Base-by-base conservation (phyloP, 1,140 invertebrate species). In the Odontomachus brunneus region DNA sequence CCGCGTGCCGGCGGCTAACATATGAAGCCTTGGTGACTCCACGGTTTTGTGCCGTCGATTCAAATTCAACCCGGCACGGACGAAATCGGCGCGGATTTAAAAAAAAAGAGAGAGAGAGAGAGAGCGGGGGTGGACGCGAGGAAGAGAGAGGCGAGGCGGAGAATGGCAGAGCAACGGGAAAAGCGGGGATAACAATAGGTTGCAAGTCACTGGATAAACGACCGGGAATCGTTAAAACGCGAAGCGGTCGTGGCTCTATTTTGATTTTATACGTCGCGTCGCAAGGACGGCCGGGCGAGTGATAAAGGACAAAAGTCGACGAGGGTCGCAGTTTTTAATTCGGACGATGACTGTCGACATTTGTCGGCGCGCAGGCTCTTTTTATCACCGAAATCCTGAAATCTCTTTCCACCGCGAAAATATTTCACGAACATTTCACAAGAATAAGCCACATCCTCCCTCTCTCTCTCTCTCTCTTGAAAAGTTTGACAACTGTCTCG, bases 151-250 rank as follows among this genome's bases (percentile, higher is more conserved):
- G 49, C 26, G 76, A 48, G 81, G 53, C 29, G 69, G 51, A 81
- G 86, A 75, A 85, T 53, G 87, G 82, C 81, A 86, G 69, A 83
- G 78, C 60, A 75, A 55, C 49, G 63, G 84, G 76, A 84, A 66
- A 82, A 86, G 38, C 55, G 66, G 76, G 73, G 62, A 90, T 89
- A 91, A 94, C 92, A 92, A 93, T 93, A 91, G 93, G 92, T 82
- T 93, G 93, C 93, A 94, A 94, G 93, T 94, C 93, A 94, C 90
- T 94, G 92, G 92, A 92, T 94, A 93, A 94, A 94, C 93, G 93
- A 94, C 91, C 93, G 92, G 84, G 90, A 92, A 93, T 93, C 90
- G 92, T 93, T 92, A 91, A 93, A 94, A 93, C 92, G 91, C 91
- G 88, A 87, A 72, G 83, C 87, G 84, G 83, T 90, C 88, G 84